Evolutionary conservation across 2,888 invertebrate genomes (phyloP), one percentile per base, ranked within the genome.

Genomic region (Dryococelus australis): DNA sequence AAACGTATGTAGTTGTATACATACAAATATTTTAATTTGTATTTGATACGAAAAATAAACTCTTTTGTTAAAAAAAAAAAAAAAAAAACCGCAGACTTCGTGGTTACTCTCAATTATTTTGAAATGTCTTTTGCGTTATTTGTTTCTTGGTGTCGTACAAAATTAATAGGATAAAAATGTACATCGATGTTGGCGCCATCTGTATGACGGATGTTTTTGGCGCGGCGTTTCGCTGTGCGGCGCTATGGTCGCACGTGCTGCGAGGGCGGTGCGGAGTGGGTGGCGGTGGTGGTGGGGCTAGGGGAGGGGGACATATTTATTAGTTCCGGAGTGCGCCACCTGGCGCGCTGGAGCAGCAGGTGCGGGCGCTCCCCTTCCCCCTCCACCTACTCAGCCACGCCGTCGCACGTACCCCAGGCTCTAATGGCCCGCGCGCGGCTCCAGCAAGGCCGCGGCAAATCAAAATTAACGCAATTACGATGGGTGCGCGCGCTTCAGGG

Each of bases 271-370:
- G n/a, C n/a, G n/a, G n/a, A n/a, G n/a, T 47, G 10, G 53, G 86
- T 8, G 35, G 9, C 47, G 28, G 79, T 16, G 53, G 28, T 28
- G 47, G 86, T 12, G 83, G 27, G 84, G 86, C 24, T n/a, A 47
- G 80, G 20, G 26, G 26, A 53, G 35, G 28, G 81, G 84, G 86
- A 84, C 84, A 84, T 86, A 86, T 89, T 89, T 89, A 89, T 89
- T 89, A 89, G 87, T 89, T 89, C 88, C 88, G 86, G 86, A 86
- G 86, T 86, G 88, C 87, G 84, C 86, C 89, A 89, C 89, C 89
- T 89, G 89, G 84, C 88, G 87, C 88, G 87, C 87, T 79, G 79
- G 65, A 83, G 87, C 86, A 88, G 88, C 89, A 89, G 89, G 89
- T 89, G 89, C 65, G 87, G 81, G 28, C 16, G 24, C 35, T 35